A percentile compares a stretch with the other conserved stretches of the same genome.
phyloP scores from a whole-genome alignment of 2,797 vertebrate species.

The Notamacropus eugenii region DNA sequence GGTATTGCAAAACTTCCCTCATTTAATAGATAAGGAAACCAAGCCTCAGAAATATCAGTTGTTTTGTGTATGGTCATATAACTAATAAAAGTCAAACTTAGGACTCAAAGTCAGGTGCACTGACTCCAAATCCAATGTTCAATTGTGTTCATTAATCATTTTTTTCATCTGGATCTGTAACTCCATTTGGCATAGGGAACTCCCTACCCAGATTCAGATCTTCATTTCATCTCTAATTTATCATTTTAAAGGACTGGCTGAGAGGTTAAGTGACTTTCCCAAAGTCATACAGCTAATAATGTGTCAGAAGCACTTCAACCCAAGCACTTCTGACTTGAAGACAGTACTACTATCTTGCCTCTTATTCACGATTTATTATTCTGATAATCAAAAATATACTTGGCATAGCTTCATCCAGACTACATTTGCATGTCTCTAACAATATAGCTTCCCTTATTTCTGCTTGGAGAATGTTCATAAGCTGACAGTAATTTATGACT shows the following conservation, averaged over 20 bases:
- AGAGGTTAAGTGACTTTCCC: not conserved
- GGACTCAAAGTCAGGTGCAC: not conserved
- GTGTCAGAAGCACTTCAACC: not conserved
- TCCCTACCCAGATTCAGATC: not conserved
- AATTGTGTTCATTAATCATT: not conserved
- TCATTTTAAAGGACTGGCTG: not conserved
- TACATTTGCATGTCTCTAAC: conserved; percentile 43
- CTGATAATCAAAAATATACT: conserved; percentile 45
- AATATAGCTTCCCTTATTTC: conserved; percentile 11
- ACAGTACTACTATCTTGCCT: not conserved
- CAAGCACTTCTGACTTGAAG: not conserved
- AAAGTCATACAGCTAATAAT: not conserved
- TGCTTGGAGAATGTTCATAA: not conserved
- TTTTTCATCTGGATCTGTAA: not conserved
- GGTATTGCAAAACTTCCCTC: not conserved
- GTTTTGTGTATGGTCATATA: not conserved
- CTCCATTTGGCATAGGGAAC: not conserved
- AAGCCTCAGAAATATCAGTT: not conserved
- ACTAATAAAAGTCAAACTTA: not conserved
- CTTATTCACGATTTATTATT: conserved; percentile 44
- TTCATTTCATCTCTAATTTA: not conserved
- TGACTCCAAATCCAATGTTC: not conserved
- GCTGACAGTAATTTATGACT: not conserved
- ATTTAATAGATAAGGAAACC: not conserved
- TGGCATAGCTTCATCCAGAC: conserved; percentile 23